Percentiles rank a stretch among this genome's conserved stretches.
Conservation (phyloP, 2,113 vertebrate species). For the Elgaria multicarinata region DNA sequence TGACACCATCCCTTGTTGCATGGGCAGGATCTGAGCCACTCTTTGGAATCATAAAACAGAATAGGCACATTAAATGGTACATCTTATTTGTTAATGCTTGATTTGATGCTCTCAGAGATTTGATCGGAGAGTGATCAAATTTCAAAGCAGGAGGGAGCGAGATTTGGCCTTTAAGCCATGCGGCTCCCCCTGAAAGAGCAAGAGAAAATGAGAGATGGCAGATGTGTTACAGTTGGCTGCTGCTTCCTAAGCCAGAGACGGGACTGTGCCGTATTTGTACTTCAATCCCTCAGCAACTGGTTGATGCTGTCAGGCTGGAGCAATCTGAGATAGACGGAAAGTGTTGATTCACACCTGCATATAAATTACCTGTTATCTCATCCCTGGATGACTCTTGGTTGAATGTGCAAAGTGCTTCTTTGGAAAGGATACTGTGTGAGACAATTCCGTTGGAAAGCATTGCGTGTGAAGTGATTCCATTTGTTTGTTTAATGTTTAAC, state of each 20-base stretch:
- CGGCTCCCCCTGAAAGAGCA: neutral
- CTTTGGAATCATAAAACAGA: neutral
- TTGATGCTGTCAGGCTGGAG: neutral
- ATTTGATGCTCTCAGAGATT: neutral
- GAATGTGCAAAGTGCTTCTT: neutral
- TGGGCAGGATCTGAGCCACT: too few relatives aligned
- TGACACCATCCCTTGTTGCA: too few relatives aligned
- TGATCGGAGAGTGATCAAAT: neutral
- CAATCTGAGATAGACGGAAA: neutral
- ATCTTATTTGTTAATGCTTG: neutral
- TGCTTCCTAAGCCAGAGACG: neutral
- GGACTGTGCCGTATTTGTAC: too few relatives aligned
- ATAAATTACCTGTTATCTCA: neutral
- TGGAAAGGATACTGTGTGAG: neutral
- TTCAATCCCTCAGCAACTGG: neutral
- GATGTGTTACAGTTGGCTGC: neutral
- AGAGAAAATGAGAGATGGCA: neutral
- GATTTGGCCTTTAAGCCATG: neutral
- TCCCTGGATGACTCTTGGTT: neutral
- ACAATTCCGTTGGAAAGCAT: neutral
- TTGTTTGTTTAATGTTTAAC: neutral
- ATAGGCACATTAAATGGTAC: neutral
- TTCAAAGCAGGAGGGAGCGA: neutral
- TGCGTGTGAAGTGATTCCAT: neutral
- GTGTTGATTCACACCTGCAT: neutral